Evolutionary conservation across 2,888 invertebrate species (phyloP).

Genomic region (Oeneis ivallda): DNA sequence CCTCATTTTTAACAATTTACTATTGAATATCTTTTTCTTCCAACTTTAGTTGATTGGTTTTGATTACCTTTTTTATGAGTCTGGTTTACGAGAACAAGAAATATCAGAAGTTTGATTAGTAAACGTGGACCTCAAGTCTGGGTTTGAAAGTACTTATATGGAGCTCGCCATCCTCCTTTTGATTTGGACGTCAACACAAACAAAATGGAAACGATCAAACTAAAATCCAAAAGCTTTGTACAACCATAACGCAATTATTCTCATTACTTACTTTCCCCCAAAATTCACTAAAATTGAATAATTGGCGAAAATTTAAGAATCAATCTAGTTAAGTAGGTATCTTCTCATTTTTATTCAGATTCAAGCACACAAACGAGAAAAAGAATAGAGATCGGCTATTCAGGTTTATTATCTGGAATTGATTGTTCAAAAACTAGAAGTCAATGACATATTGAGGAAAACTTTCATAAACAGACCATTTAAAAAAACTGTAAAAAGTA

Average conservation of each 20-base stretch:
- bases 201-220: not conserved
- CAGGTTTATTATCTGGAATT: constrained; percentile 39
- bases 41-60: too few species aligned
- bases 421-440: constrained; percentile 45
- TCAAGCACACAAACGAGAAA: constrained; percentile 21
- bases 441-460: constrained; percentile 74
- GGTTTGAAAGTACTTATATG: too few species aligned
- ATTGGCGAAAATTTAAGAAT: not conserved
- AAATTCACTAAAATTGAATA: not conserved
- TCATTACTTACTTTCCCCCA: not conserved
- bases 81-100: too few species aligned
- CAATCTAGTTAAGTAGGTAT: not conserved
- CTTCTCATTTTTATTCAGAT: constrained; percentile 1
- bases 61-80: too few species aligned
- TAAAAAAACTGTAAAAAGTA: constrained; percentile 61
- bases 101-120: too few species aligned
- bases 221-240: not conserved
- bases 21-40: too few species aligned
- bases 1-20: too few species aligned
- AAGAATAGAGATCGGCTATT: constrained; percentile 32
- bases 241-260: not conserved
- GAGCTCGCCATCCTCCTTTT: too few species aligned
- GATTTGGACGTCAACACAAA: not conserved
- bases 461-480: constrained; percentile 50
- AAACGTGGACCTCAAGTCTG: too few species aligned